phyloP scores from a whole-genome alignment of 2,888 invertebrate genomes.

The Polydrusus pterygomalis region DNA sequence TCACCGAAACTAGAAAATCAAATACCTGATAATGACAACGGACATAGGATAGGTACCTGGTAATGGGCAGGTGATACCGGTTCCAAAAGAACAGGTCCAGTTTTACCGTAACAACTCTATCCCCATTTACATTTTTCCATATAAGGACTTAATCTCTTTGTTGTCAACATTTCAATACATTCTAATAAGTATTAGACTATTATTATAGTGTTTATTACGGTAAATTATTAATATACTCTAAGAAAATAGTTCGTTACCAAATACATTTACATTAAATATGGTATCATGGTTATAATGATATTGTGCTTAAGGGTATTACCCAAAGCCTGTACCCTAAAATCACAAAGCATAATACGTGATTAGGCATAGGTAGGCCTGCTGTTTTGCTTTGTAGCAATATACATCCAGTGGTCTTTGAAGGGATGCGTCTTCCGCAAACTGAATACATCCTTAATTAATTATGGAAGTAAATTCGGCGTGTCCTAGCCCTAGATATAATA shows the following conservation, averaged over 20 bases:
- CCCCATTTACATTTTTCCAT: no score
- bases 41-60: no score
- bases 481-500: not conserved
- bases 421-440: slow-evolving; percentile 25
- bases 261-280: not conserved
- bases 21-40: no score
- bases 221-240: not conserved
- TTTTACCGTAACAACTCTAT: no score
- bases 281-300: slow-evolving; percentile 13
- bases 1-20: no score
- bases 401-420: slow-evolving; percentile 14
- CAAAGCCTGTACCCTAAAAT: slow-evolving; percentile 13
- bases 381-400: slow-evolving; percentile 29
- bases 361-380: slow-evolving; percentile 26
- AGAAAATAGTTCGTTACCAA: not conserved
- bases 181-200: no score
- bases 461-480: slow-evolving; percentile 8
- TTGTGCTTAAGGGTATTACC: slow-evolving; percentile 6
- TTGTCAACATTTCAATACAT: no score
- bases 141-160: no score
- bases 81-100: no score
- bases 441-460: slow-evolving; percentile 39
- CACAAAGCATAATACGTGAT: slow-evolving; percentile 24
- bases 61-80: no score
- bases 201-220: not conserved